Evolutionary conservation across 2,888 invertebrate species (phyloP).

Genomic region (Lacanobia oleracea): DNA sequence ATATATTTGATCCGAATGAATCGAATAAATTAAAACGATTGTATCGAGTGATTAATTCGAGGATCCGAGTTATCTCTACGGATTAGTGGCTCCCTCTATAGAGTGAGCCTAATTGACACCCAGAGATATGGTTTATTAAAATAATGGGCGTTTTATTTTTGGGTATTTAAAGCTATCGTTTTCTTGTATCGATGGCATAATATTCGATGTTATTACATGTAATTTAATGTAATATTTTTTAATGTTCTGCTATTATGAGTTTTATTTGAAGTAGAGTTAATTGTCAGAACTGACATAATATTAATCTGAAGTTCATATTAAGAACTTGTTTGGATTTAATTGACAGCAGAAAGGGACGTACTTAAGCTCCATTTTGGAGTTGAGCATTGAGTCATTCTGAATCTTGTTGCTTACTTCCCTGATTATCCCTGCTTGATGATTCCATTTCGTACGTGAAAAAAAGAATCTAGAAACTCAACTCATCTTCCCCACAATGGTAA

Average conservation of each 20-base stretch:
- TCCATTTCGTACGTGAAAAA: not conserved
- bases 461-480: slow-evolving; percentile 25
- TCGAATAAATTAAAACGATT: slow-evolving; percentile 86
- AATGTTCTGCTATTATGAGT: slow-evolving; percentile 13
- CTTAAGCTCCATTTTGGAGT: not conserved
- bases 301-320: not conserved
- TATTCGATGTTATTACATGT: slow-evolving; percentile 50
- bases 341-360: not conserved
- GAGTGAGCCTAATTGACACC: slow-evolving; percentile 87
- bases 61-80: slow-evolving; percentile 82
- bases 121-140: slow-evolving; percentile 87
- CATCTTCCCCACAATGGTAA: slow-evolving; percentile 22
- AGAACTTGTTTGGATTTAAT: not conserved
- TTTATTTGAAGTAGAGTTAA: not conserved
- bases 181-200: slow-evolving; percentile 48
- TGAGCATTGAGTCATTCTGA: no score
- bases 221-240: slow-evolving; percentile 46
- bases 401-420: not conserved
- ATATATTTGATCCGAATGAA: slow-evolving; percentile 79
- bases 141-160: slow-evolving; percentile 84
- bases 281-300: not conserved
- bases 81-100: slow-evolving; percentile 83
- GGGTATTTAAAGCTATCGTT: slow-evolving; percentile 56
- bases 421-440: not conserved
- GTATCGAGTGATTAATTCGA: slow-evolving; percentile 85